Base-by-base conservation (phyloP, 2,888 invertebrate genomes). In the Boloria selene region DNA sequence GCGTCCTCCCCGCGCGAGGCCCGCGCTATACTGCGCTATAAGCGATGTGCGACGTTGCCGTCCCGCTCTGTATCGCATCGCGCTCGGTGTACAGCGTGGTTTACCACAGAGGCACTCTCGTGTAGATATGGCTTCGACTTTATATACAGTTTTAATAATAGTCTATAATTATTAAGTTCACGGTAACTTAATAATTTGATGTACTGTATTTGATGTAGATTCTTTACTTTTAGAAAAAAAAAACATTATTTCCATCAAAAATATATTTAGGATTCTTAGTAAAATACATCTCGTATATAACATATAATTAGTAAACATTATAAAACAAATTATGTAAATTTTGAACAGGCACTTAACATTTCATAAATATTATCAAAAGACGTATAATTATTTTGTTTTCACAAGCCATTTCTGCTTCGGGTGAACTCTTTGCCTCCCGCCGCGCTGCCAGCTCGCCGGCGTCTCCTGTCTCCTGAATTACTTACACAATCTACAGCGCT, bases 21-120 rank as follows among this genome's bases (percentile, higher is more conserved):
- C 72, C 65, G 64, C 76, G 89, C 88, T 80, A 88, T 87, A 88
- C 88, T 88, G 88, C 85, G 86, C 85, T 65, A 84, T 75, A 82
- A 70, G 72, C 72, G 73, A 73, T 60, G 72, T 67, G 73, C 74
- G 77, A 74, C 79, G 88, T 86, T 87, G 87, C 88, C 87, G 83
- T 77, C 79, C 75, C 72, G 81, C 31, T 56, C 67, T 50, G 75
- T 75, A 79, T 84, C 79, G 85, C 83, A 76, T 80, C 78, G 86
- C 85, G 74, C 77, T 73, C 75, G 79, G 81, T 85, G 86, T 80
- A 81, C 78, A 82, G 79, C 81, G 74, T 80, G 85, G 84, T 73
- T 85, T 80, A 84, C 64, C 72, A 67, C 72, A 75, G 74, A 74
- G 31, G 62, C 47, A n/a, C 1, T 50, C 50, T n/a, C 53, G 38